phyloP scores from a whole-genome alignment of 53 echinoderm and acorn worm species.

The Holothuria leucospilota region DNA sequence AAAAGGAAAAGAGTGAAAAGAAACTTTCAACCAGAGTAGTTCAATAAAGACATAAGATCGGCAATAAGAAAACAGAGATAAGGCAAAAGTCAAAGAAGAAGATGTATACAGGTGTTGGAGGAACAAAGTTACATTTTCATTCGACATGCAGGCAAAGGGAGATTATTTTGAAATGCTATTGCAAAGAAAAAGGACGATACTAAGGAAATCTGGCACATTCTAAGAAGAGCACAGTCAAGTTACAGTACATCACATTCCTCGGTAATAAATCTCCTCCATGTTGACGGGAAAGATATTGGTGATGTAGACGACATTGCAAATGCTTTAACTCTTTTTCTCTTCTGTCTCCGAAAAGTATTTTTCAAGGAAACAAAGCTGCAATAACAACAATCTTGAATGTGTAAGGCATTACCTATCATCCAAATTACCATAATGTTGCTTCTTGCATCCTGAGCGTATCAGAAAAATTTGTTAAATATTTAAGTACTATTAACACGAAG shows the following conservation, averaged over 20 bases:
- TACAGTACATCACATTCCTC: not conserved
- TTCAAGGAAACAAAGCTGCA: too few species aligned
- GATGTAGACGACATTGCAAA: too few species aligned
- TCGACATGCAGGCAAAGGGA: not conserved
- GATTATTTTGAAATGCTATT: not conserved
- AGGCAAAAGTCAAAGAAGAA: not conserved
- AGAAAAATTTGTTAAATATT: too few species aligned
- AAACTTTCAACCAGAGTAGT: too few species aligned
- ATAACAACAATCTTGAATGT: too few species aligned
- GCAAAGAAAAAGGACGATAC: not conserved
- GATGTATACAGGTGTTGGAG: not conserved
- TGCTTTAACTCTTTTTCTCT: too few species aligned
- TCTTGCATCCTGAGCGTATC: too few species aligned
- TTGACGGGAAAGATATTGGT: not conserved
- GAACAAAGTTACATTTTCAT: not conserved
- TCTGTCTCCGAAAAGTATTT: too few species aligned
- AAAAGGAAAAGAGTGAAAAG: not conserved
- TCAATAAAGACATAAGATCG: slow-evolving; percentile 9
- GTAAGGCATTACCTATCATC: too few species aligned
- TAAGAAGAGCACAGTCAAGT: not conserved
- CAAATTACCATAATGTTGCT: too few species aligned
- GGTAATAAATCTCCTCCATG: not conserved
- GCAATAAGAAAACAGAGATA: slow-evolving; percentile 19
- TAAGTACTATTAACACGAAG: too few species aligned
- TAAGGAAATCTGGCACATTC: slow-evolving; percentile 9